Conservation (phyloP, 2,888 invertebrate genomes). For the Macroteleia sp. region DNA sequence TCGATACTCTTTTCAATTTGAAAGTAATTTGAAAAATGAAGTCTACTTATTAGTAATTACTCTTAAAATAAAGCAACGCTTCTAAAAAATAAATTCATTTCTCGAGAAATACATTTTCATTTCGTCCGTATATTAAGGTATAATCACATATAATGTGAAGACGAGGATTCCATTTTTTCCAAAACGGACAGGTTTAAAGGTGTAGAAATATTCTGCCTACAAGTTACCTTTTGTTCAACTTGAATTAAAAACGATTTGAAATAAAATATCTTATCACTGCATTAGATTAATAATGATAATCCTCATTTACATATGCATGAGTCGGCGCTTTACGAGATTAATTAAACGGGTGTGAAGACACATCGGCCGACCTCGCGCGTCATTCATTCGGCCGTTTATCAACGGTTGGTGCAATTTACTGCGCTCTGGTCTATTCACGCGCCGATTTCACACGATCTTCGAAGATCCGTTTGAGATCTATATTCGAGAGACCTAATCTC, state of each 20-base stretch:
- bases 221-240: too few relatives aligned
- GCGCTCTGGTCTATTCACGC: slow-evolving; percentile 56
- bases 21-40: too few relatives aligned
- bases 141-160: too few relatives aligned
- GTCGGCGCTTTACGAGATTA: slow-evolving; percentile 48
- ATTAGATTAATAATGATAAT: slow-evolving; percentile 51
- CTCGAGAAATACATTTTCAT: too few relatives aligned
- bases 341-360: slow-evolving; percentile 61
- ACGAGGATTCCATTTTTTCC: too few relatives aligned
- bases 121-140: too few relatives aligned
- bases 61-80: too few relatives aligned
- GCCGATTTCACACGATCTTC: slow-evolving; percentile 62
- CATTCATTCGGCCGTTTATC: slow-evolving; percentile 63
- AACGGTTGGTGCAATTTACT: slow-evolving; percentile 44
- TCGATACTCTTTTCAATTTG: too few relatives aligned
- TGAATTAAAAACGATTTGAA: slow-evolving; percentile 37
- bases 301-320: slow-evolving; percentile 52
- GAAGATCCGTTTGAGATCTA: slow-evolving; percentile 69
- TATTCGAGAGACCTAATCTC: slow-evolving; percentile 70
- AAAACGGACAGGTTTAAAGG: too few relatives aligned
- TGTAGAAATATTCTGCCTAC: too few relatives aligned
- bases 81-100: too few relatives aligned
- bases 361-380: slow-evolving; percentile 40
- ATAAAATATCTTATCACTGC: slow-evolving; percentile 41
- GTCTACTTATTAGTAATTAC: too few relatives aligned